Base-by-base conservation (phyloP, 64 coral and sea anemone species). In the Porites australiensis region DNA sequence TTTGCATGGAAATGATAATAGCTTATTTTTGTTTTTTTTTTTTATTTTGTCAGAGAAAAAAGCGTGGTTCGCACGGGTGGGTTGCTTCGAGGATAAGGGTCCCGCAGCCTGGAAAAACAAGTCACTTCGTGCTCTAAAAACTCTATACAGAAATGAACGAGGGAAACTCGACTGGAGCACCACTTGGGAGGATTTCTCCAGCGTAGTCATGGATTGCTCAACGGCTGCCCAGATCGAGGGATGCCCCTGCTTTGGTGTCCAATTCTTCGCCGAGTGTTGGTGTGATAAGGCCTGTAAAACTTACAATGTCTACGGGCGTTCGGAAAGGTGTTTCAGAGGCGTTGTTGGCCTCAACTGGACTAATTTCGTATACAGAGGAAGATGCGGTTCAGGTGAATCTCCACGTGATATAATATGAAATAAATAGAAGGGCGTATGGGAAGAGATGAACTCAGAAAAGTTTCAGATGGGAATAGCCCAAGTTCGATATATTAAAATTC, bases 221-320 rank as follows among this genome's bases (percentile, higher is more conserved):
- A 27, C 4, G 10, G 79, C 79, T 23, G 79, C 79, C 23, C 79
- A 82, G 47, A 27, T 58, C 37, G 47, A 14, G 27, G 79, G 58
- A 64, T 82, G 13, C 37, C 11, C 4, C 9, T 82, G 79, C 53
- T 82, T 82, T 82, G 58, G 79, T 47, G 47, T 82, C 15, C 58
- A 82, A 58, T 82, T 82, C 8, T 82, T 20, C 8, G 79, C 54
- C 2, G 79, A 82, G 58, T 82, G 79, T 43, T 82, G 79, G 79
- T 60, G 79, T 44, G 15, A 37, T 60, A 2, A 7, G 14, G 58
- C 20, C 59, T 82, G 79, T 64, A 14, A 63, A 43, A 82, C 79
- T 18, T 82, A 63, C 79, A 44, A 23, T 43, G 37, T 43, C 14
- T 82, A 82, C 27, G 58, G 58, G 15, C 9, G 15, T 6, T 82